These are phyloP conservation scores for Tyrophagus putrescentiae DNA, from an alignment of 1,140 invertebrate species.

Conservation along the genomic window DNA sequence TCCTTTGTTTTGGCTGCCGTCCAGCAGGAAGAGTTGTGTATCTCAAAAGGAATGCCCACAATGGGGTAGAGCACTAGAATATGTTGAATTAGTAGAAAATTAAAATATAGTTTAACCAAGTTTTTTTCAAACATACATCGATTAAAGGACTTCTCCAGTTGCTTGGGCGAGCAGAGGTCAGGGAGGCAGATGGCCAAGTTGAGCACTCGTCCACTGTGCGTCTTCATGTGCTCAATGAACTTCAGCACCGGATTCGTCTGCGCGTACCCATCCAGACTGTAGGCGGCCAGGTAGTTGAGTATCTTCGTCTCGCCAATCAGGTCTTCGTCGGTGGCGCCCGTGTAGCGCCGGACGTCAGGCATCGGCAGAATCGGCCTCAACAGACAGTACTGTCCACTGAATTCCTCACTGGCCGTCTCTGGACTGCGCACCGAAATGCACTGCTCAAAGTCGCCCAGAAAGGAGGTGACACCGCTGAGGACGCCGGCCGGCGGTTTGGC, in stretches of 20 bases:
- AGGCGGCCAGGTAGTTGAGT: neutral
- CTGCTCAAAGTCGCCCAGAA: constrained; percentile 1
- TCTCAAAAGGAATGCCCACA: constrained; percentile 4
- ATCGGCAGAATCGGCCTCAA: neutral
- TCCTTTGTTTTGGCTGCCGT: constrained; percentile 3
- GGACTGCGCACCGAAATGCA: constrained; percentile 2
- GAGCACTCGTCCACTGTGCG: neutral
- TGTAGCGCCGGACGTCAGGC: neutral
- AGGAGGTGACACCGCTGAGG: neutral
- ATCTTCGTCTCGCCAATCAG: neutral
- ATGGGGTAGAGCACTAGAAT: constrained; percentile 9
- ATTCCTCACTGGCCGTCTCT: neutral
- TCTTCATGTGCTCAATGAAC: constrained; percentile 4
- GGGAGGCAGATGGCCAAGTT: constrained; percentile 5
- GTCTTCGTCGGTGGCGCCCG: neutral
- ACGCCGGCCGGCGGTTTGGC: neutral
- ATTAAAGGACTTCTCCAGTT: constrained; percentile 2
- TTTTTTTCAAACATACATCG: constrained; percentile 3
- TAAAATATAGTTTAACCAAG: neutral
- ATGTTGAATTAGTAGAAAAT: neutral
- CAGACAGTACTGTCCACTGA: neutral
- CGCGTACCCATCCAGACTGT: neutral
- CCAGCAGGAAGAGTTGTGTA: constrained; percentile 11
- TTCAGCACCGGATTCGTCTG: neutral
- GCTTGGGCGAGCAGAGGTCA: neutral